Evolutionary conservation across 2,888 invertebrate genomes (phyloP).

Genomic region (Drosophila merina): DNA sequence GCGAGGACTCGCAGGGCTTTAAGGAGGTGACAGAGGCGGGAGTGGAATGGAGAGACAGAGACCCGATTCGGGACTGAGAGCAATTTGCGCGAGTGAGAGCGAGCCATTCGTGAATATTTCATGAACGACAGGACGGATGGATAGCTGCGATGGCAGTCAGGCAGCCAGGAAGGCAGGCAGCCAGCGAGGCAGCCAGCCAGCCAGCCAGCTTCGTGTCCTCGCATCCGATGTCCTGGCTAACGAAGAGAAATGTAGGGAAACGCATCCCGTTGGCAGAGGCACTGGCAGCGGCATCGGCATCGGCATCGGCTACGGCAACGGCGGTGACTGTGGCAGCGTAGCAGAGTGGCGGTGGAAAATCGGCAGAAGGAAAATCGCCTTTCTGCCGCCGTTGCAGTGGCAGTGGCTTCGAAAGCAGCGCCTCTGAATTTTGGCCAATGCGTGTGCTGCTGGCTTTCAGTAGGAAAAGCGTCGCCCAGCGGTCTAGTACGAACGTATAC

Average conservation of each 20-base stretch:
- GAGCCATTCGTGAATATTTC: slow-evolving; percentile 79
- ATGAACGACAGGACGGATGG: slow-evolving; percentile 64
- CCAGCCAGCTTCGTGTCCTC: slow-evolving; percentile 21
- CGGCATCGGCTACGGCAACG: slow-evolving; percentile 16
- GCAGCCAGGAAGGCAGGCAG: slow-evolving; percentile 2
- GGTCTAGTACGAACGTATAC: slow-evolving; percentile 83
- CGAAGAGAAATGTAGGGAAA: slow-evolving; percentile 75
- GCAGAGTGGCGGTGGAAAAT: slow-evolving; percentile 42
- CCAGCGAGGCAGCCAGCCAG: slow-evolving; percentile 2
- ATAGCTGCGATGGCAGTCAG: slow-evolving; percentile 50
- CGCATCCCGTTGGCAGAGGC: slow-evolving; percentile 52
- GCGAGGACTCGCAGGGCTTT: slow-evolving; percentile 34
- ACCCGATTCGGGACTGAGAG: slow-evolving; percentile 31
- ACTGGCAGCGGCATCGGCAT: slow-evolving; percentile 21
- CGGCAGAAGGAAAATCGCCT: slow-evolving; percentile 57
- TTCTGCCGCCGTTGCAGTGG: slow-evolving; percentile 51
- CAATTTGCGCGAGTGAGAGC: slow-evolving; percentile 73
- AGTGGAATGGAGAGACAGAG: slow-evolving; percentile 27
- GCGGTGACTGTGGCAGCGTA: slow-evolving; percentile 48
- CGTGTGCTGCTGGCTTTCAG: slow-evolving; percentile 81
- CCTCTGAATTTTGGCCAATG: slow-evolving; percentile 73
- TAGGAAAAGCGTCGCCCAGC: slow-evolving; percentile 85
- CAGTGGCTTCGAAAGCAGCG: slow-evolving; percentile 54
- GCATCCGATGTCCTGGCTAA: slow-evolving; percentile 16
- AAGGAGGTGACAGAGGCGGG: slow-evolving; percentile 17